A percentile compares a stretch with the other conserved stretches of the same genome.
Conservation (phyloP, 2,888 invertebrate genomes). For the Chironomus riparius region DNA sequence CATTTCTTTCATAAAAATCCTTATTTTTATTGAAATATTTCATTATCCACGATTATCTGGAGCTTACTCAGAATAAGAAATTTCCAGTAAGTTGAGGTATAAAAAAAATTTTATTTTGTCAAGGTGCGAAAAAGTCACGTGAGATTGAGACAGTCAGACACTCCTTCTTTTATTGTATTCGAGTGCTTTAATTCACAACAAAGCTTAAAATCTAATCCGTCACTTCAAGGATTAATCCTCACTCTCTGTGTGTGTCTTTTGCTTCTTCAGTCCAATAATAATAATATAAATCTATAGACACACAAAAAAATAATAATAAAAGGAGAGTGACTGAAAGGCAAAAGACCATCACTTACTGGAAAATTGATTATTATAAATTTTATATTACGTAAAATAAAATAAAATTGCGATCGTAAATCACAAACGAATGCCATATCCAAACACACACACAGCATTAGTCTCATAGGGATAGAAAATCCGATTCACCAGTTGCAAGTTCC, state of each 20-base stretch:
- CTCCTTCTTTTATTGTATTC: no score
- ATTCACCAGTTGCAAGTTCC: slow-evolving; percentile 19
- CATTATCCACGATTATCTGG: slow-evolving; percentile 7
- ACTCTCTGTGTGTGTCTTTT: not conserved
- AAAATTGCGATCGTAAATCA: slow-evolving; percentile 19
- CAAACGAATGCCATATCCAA: slow-evolving; percentile 17
- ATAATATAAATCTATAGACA: not conserved
- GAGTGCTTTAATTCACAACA: no score
- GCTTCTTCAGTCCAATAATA: not conserved
- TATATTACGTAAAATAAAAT: slow-evolving; percentile 9
- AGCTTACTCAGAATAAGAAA: not conserved
- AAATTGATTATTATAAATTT: slow-evolving; percentile 25
- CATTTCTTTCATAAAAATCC: slow-evolving; percentile 5
- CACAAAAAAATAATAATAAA: no score
- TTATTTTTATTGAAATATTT: slow-evolving; percentile 19
- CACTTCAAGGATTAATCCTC: slow-evolving; percentile 2
- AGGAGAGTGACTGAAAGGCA: no score
- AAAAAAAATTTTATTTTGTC: not conserved
- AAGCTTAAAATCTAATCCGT: not conserved
- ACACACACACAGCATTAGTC: not conserved
- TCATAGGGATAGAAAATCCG: slow-evolving; percentile 10
- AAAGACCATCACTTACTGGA: not conserved
- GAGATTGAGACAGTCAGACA: no score
- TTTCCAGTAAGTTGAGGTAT: not conserved
- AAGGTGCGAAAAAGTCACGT: no score